These are phyloP conservation scores for Gasterosteus aculeatus DNA, from an alignment of 2,113 vertebrate genomes.

Conservation along the genomic window DNA sequence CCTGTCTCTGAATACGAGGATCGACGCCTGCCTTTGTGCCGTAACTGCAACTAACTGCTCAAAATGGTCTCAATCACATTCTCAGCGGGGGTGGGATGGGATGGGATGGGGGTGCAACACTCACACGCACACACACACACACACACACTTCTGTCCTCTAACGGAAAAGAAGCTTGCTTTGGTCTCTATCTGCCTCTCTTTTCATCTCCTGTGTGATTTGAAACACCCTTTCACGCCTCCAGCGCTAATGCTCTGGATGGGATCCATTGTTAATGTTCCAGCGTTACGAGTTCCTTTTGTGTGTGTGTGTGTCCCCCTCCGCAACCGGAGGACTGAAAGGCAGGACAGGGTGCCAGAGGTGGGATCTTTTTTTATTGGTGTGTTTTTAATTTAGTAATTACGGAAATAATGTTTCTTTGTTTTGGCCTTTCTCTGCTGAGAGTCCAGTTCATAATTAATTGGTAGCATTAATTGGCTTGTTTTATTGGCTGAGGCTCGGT, in stretches of 20 bases:
- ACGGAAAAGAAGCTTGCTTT: constrained; percentile 35
- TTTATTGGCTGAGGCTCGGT: constrained; percentile 68
- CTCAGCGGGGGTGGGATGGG: constrained; percentile 15
- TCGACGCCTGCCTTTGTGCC: constrained; percentile 29
- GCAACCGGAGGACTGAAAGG: constrained; percentile 61
- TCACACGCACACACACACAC: neutral
- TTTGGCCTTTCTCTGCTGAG: constrained; percentile 55
- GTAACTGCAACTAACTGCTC: constrained; percentile 2
- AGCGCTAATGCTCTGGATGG: constrained; percentile 52
- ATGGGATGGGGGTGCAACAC: neutral
- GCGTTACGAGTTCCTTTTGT: constrained; percentile 71
- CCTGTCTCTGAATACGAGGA: constrained; percentile 3
- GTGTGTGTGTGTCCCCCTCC: constrained; percentile 40
- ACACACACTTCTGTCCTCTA: constrained; percentile 31
- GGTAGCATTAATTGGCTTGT: constrained; percentile 63
- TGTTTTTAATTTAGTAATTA: constrained; percentile 65
- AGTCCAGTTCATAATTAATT: constrained; percentile 68
- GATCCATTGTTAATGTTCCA: constrained; percentile 57
- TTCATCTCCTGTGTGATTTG: constrained; percentile 64
- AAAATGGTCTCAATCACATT: constrained; percentile 42
- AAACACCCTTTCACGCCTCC: constrained; percentile 63
- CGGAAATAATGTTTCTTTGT: constrained; percentile 73
- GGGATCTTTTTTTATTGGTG: constrained; percentile 57
- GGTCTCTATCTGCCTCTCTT: constrained; percentile 41
- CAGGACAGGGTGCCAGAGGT: constrained; percentile 39